Evolutionary conservation across 2,888 invertebrate species (phyloP).

Genomic region (Drosophila nr. fundita): DNA sequence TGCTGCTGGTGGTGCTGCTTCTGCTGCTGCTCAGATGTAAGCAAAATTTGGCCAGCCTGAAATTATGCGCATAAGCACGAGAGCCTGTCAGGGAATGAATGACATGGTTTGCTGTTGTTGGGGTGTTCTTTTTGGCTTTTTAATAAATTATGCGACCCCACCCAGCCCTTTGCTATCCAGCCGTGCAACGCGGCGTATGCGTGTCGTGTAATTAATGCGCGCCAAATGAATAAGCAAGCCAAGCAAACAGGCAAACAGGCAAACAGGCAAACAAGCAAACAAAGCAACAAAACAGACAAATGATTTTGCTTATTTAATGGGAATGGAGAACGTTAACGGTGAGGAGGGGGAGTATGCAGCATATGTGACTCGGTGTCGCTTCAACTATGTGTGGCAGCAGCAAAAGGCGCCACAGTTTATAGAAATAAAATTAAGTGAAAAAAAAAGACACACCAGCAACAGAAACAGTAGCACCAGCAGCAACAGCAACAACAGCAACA

Average conservation of each 20-base stretch:
- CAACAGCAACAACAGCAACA: conserved; percentile 3
- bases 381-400: conserved; percentile 8
- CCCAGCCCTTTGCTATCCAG: not conserved
- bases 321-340: not conserved
- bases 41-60: conserved; percentile 44
- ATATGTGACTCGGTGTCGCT: conserved; percentile 54
- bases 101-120: conserved; percentile 2
- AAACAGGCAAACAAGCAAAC: conserved; percentile 16
- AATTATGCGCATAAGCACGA: conserved; percentile 60
- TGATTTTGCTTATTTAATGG: conserved; percentile 46
- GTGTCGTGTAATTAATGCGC: conserved; percentile 79
- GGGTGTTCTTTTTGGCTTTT: conserved; percentile 62
- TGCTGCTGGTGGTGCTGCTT: not conserved
- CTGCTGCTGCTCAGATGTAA: conserved; percentile 34
- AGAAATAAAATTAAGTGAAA: conserved; percentile 61
- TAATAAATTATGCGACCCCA: conserved; percentile 66
- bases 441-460: conserved; percentile 21
- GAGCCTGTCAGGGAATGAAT: conserved; percentile 19
- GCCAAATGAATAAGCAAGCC: conserved; percentile 74
- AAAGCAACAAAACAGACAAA: conserved; percentile 65
- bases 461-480: conserved; percentile 12
- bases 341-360: conserved; percentile 14
- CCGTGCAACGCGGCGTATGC: conserved; percentile 57
- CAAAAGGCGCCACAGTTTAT: conserved; percentile 40
- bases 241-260: conserved; percentile 39